A percentile compares a stretch with the other conserved stretches of the same genome.
These are phyloP conservation scores for Chromoteleia sp. DNA, from an alignment of 2,888 invertebrate genomes.

Conservation along the genomic window DNA sequence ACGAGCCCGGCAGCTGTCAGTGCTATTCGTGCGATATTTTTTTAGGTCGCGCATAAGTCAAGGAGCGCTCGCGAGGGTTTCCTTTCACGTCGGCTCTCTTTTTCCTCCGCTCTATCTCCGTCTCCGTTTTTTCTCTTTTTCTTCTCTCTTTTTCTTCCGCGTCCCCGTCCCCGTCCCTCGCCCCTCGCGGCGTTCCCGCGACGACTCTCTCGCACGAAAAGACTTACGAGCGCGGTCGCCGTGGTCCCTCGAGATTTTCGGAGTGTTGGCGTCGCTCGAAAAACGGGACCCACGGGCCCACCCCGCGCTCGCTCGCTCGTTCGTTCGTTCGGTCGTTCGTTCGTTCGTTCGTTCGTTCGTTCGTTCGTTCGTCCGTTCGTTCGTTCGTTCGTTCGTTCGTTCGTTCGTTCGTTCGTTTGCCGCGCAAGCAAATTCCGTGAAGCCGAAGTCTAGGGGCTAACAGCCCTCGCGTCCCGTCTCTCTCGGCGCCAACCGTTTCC, in stretches of 20 bases:
- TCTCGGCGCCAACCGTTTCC: not conserved
- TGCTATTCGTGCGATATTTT: constrained; percentile 64
- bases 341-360: constrained; percentile 18
- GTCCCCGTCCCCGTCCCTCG: not conserved
- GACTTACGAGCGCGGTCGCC: constrained; percentile 49
- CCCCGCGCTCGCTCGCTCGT: constrained; percentile 52
- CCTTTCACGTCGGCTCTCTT: constrained; percentile 61
- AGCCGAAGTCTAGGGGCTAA: constrained; percentile 54
- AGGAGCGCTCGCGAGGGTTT: constrained; percentile 69
- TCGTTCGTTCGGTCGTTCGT: constrained; percentile 9
- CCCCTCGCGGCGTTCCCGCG: constrained; percentile 17
- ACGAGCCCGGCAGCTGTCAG: constrained; percentile 54
- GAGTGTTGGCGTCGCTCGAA: constrained; percentile 61
- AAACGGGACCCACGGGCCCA: constrained; percentile 67
- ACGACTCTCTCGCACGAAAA: constrained; percentile 45
- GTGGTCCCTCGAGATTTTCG: constrained; percentile 52
- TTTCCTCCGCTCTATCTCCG: constrained; percentile 26
- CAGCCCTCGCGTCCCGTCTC: constrained; percentile 44
- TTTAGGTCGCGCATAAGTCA: constrained; percentile 68
- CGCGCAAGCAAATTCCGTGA: constrained; percentile 66
- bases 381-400: constrained; percentile 27
- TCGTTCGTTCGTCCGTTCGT: constrained; percentile 11
- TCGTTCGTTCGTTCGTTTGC: constrained; percentile 40
- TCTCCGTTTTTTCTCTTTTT: constrained; percentile 8
- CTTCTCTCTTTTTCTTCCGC: not conserved